Base-by-base conservation (phyloP, 1,140 invertebrate genomes). In the Drosophila fuyamai region DNA sequence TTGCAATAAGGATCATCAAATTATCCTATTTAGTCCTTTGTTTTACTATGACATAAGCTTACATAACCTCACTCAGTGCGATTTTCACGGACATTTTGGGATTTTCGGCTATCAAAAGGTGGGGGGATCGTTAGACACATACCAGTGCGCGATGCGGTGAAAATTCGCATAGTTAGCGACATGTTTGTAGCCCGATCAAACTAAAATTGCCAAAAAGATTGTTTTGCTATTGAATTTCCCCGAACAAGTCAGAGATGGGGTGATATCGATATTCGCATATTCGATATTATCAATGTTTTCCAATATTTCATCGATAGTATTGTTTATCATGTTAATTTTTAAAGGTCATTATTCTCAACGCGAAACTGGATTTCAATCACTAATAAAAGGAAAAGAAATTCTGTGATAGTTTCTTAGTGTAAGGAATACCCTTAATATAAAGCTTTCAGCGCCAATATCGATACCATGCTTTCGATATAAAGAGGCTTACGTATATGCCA, bases 11-110 rank as follows among this genome's bases (percentile, higher is more conserved):
- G 10, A n/a, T 16, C 12, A 3, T 3, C 13, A 29, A 46, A 7
- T 38, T 41, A 9, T 32, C 10, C 50, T 2, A 50, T 50, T 81
- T 65, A 27, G 46, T 38, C 43, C 73, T 50, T 86, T 81, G 58
- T 70, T 86, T 76, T 86, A 43, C 68, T 84, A 78, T 89, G 84
- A 89, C 85, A 89, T 89, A 89, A 89, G 84, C 61, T 89, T 89
- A 89, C 70, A 84, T 89, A 89, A 89, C 84, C 84, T 78, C 65
- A 89, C 62, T 70, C 13, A 35, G 16, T 53, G 23, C 36, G 46
- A 65, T 66, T 62, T 13, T 32, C 38, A 38, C n/a, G 2, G 32
- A 71, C 27, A 47, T 27, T 13, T 46, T 3, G 16, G 27, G 14
- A 1, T n/a, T 71, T 51, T 18, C 27, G 9, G n/a, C 10, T 18